Conservation (phyloP, 2,113 vertebrate species). For the Prinia subflava region DNA sequence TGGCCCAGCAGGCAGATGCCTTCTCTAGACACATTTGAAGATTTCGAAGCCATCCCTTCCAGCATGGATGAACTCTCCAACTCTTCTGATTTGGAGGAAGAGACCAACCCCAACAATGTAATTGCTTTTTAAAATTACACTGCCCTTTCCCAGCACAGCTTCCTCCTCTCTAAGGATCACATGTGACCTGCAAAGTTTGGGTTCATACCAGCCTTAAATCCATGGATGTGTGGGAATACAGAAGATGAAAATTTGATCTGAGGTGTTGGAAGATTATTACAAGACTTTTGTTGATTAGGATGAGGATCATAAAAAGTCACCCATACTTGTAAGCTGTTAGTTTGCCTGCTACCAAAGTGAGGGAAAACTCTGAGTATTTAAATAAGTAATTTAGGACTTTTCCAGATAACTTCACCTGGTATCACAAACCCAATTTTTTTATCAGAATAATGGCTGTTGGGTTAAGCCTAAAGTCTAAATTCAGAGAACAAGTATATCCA, state of each 20-base stretch:
- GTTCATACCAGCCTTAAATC: not conserved
- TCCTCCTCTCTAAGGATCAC: not conserved
- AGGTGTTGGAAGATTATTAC: not conserved
- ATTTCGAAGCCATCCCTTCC: constrained; percentile 88
- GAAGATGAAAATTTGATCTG: not conserved
- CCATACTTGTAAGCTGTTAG: not conserved
- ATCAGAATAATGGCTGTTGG: not conserved
- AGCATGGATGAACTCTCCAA: constrained; percentile 88
- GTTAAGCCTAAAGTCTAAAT: not conserved
- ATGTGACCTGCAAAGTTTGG: not conserved
- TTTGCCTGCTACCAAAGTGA: not conserved
- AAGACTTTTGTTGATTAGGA: not conserved
- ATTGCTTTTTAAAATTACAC: not conserved
- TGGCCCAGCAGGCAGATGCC: constrained; percentile 79
- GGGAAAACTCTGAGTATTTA: not conserved
- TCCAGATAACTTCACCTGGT: not conserved
- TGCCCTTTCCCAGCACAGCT: not conserved
- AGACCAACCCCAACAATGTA: constrained; percentile 82
- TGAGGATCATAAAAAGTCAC: not conserved
- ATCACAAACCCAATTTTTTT: not conserved
- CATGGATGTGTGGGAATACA: not conserved
- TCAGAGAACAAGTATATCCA: not conserved
- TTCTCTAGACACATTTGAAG: constrained; percentile 82
- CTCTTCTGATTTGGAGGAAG: constrained; percentile 86
- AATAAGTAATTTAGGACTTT: not conserved